Evolutionary conservation across 2,797 vertebrate species (phyloP), one percentile per base, ranked within the genome.

Genomic region (Fundulus diaphanus): DNA sequence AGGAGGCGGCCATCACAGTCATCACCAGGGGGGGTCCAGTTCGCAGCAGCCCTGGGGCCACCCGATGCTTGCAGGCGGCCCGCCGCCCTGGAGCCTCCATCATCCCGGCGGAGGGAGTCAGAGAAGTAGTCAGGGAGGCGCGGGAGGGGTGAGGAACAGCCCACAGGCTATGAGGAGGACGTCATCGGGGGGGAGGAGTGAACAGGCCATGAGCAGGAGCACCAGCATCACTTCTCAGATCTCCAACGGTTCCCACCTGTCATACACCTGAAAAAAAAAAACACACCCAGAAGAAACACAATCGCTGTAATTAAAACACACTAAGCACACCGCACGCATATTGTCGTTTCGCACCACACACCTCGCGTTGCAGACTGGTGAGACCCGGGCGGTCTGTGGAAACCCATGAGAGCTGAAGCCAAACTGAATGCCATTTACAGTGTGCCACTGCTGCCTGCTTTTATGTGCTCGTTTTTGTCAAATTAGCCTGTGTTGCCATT

Each of bases 171-270:
- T 97, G 93, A 96, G 97, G 96, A 97, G 97, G 95, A 98, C 97
- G 94, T 96, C 97, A 94, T 97, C 98, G 72, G 98, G 97, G 94
- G 97, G 96, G 92, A 97, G 96, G 94, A 97, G 94, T 89, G 98
- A 99, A 92, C 98, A 97, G 95, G 97, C 96, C 94, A 99, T 99
- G 98, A 99, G 97, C 96, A 97, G 98, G 94, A 99, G 98, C 95
- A 93, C 98, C 95, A 99, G 98, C 96, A 97, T 99, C 95, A 97
- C 98, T 94, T 99, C 98, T 93, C 98, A 99, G 92, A 99, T 99
- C 95, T 99, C 98, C 95, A 99, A 99, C 84, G 98, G 98, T 92
- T 99, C 98, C 92, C 98, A 99, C 92, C 96, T 99, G 96, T 99
- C 98, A 84, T 99, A 97, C 90, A 99, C 98, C 90, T 99, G 97